These are phyloP conservation scores for Colaptes auratus DNA, from an alignment of 2,113 vertebrate genomes.

Conservation along the genomic window DNA sequence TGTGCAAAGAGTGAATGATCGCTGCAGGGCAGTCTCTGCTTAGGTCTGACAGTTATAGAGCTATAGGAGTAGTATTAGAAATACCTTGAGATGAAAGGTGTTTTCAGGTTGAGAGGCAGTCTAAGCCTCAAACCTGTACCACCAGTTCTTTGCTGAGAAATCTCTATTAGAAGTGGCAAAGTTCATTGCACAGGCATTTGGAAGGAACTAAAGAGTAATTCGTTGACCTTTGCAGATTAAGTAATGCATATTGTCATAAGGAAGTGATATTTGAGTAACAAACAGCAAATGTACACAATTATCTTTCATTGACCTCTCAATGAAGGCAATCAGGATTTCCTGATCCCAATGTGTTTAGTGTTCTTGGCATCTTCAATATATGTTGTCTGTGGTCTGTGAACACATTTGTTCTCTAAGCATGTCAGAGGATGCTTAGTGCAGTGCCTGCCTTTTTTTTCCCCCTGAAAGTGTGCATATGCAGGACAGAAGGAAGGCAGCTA, in stretches of 20 bases:
- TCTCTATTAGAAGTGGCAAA: conserved; percentile 32
- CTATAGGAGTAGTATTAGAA: background rate
- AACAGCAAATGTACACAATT: conserved; percentile 38
- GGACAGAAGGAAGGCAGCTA: background rate
- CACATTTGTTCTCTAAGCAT: background rate
- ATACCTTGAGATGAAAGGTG: background rate
- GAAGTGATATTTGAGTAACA: conserved; percentile 56
- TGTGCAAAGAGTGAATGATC: background rate
- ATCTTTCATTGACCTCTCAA: conserved; percentile 2
- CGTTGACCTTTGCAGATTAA: conserved; percentile 51
- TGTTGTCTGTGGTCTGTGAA: background rate
- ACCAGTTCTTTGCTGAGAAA: conserved; percentile 32
- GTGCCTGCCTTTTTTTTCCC: background rate
- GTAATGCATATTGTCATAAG: conserved; percentile 43
- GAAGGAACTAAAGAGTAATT: conserved; percentile 35
- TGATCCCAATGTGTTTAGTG: background rate
- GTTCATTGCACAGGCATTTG: conserved; percentile 43
- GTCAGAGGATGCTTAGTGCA: background rate
- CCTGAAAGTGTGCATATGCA: background rate
- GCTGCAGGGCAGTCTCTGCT: background rate
- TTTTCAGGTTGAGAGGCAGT: background rate
- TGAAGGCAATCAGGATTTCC: conserved; percentile 6
- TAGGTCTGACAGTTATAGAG: background rate
- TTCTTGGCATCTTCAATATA: background rate
- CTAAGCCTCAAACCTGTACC: conserved; percentile 28